Evolutionary conservation across 2,797 vertebrate species (phyloP), one percentile per base, ranked within the genome.

Genomic region (Sandelia bainsii): DNA sequence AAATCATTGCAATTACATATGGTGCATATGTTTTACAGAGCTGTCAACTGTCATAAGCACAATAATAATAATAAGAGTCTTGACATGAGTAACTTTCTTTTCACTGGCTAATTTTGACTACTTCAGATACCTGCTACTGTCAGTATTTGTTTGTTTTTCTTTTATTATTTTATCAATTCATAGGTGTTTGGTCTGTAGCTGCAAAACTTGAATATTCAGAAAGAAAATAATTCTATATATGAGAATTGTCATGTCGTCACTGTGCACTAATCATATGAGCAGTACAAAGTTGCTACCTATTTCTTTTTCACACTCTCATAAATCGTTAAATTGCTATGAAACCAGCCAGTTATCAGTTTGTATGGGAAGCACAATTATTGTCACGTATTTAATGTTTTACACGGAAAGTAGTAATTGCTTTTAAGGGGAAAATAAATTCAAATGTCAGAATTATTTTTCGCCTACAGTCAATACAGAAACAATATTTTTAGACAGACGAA

Each of bases 21-120:
- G 54, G 34, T n/a, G n/a, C n/a, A n/a, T n/a, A n/a, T n/a, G n/a
- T n/a, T n/a, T n/a, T n/a, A 7, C 56, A 40, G 40, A 50, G 57
- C 62, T 62, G 62, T 75, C 53, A 54, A 23, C 42, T 54, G 27
- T 44, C 39, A n/a, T n/a, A n/a, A n/a, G n/a, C n/a, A n/a, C n/a
- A n/a, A n/a, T n/a, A n/a, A 76, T 48, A 69, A 59, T 53, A 58
- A 53, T 42, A 46, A 39, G 22, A 44, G 49, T 23, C 8, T 40
- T 29, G 40, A 50, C 23, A 22, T 10, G 50, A 23, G 14, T 20
- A 39, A 1, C n/a, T 77, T 57, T 69, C 23, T 57, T 39, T 63
- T 27, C 23, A 3, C 44, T 46, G 9, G 39, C 42, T 79, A 40
- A 51, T 52, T 61, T 62, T 32, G 64, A 17, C n/a, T 0, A 2